Evolutionary conservation across 1,140 invertebrate genomes (phyloP).

Genomic region (Pseudachorutes palmiensis): DNA sequence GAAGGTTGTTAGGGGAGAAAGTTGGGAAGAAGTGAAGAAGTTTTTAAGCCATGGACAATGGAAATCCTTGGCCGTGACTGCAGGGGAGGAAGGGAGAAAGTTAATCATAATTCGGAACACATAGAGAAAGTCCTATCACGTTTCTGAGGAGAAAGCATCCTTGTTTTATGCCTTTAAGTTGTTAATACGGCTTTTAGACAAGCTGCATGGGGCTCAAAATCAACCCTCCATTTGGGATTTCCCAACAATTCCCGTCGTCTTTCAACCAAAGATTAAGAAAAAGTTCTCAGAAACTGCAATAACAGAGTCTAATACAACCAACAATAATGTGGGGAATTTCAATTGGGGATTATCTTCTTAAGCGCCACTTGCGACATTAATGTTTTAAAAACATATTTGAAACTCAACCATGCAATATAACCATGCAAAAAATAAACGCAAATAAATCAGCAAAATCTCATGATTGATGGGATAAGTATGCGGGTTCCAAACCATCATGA

Average conservation of each 20-base stretch:
- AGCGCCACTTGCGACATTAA: no score
- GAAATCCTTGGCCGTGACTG: background rate
- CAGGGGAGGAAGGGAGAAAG: slow-evolving; percentile 19
- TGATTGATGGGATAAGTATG: no score
- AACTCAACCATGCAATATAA: no score
- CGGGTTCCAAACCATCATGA: no score
- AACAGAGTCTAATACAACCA: background rate
- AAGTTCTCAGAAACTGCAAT: background rate
- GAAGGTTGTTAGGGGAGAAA: background rate
- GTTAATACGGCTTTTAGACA: background rate
- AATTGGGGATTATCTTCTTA: background rate
- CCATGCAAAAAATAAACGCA: no score
- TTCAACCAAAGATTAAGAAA: background rate
- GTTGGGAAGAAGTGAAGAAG: no score
- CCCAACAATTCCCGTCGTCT: background rate
- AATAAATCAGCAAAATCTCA: no score
- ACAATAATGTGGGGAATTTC: background rate
- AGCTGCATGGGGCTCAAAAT: no score
- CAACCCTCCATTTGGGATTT: no score
- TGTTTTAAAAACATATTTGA: no score
- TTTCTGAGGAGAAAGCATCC: slow-evolving; percentile 14
- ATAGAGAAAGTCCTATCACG: slow-evolving; percentile 27
- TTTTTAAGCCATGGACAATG: no score
- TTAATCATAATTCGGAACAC: slow-evolving; percentile 37
- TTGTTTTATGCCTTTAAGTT: background rate